Evolutionary conservation across 1,140 invertebrate species (phyloP).

Genomic region (Eriocheir sinensis): DNA sequence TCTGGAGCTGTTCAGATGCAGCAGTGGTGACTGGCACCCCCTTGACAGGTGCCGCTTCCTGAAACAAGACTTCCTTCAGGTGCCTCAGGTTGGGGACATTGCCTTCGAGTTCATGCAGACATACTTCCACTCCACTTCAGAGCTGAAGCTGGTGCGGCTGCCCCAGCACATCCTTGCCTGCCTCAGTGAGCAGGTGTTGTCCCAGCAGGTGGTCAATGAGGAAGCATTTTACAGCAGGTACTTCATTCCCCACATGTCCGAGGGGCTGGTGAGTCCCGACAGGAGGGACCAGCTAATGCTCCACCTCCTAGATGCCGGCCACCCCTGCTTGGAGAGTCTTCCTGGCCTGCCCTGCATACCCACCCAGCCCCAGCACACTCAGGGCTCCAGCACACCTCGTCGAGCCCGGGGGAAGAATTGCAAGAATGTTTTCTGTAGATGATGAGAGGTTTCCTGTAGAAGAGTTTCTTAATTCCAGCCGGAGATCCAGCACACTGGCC

Average conservation of each 20-base stretch:
- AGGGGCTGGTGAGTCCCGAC: neutral
- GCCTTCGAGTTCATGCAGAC: constrained; percentile 57
- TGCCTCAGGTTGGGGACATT: constrained; percentile 7
- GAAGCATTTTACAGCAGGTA: constrained; percentile 2
- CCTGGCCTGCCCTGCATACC: constrained; percentile 46
- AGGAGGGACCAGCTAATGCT: constrained; percentile 42
- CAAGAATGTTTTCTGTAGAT: constrained; percentile 11
- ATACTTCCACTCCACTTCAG: neutral
- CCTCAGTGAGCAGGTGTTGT: neutral
- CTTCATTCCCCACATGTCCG: constrained; percentile 52
- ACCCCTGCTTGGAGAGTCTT: neutral
- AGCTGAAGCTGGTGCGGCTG: neutral
- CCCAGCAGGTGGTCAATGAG: neutral
- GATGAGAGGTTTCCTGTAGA: constrained; percentile 66
- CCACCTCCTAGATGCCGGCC: constrained; percentile 31
- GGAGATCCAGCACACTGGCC: neutral
- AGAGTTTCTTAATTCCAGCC: neutral
- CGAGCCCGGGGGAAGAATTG: neutral
- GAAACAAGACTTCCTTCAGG: constrained; percentile 19
- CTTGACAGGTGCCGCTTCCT: constrained; percentile 18
- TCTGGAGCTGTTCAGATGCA: constrained; percentile 21
- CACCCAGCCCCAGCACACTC: constrained; percentile 20
- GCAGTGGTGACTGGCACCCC: constrained; percentile 32
- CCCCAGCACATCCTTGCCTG: constrained; percentile 33
- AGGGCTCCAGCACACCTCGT: constrained; percentile 30